Percentiles rank a stretch among this genome's conserved stretches.
These are phyloP conservation scores for Momotus momota DNA, from an alignment of 2,797 vertebrate genomes.

Conservation along the genomic window DNA sequence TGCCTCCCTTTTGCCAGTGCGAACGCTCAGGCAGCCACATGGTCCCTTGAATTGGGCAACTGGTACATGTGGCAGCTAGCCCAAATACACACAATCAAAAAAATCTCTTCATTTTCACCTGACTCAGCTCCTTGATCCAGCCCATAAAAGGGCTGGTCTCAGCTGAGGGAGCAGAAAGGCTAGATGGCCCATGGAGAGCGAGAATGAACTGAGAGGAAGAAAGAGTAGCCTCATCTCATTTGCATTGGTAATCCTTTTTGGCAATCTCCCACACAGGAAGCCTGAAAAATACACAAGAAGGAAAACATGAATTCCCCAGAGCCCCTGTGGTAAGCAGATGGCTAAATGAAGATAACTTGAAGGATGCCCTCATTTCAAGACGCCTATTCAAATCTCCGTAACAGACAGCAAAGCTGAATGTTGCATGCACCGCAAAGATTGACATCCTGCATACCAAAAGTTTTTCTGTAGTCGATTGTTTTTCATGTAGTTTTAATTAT, in stretches of 20 bases:
- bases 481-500: background rate
- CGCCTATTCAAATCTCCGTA: background rate
- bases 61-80: background rate
- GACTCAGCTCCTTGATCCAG: background rate
- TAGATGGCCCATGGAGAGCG: background rate
- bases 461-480: background rate
- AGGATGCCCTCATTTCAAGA: background rate
- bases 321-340: background rate
- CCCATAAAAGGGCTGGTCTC: background rate
- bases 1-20: background rate
- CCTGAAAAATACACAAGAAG: constrained; percentile 8
- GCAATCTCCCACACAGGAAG: background rate
- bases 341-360: background rate
- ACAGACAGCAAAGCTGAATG: background rate
- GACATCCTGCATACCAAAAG: background rate
- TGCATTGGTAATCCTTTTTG: background rate
- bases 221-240: background rate
- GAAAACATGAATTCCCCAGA: background rate
- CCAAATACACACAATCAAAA: background rate
- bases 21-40: background rate
- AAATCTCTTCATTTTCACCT: background rate
- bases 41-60: background rate
- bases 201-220: background rate
- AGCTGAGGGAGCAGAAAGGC: background rate
- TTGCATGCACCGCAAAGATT: background rate